Evolutionary conservation across 2,888 invertebrate genomes (phyloP).

Genomic region (Dorcus parallelipipedus): DNA sequence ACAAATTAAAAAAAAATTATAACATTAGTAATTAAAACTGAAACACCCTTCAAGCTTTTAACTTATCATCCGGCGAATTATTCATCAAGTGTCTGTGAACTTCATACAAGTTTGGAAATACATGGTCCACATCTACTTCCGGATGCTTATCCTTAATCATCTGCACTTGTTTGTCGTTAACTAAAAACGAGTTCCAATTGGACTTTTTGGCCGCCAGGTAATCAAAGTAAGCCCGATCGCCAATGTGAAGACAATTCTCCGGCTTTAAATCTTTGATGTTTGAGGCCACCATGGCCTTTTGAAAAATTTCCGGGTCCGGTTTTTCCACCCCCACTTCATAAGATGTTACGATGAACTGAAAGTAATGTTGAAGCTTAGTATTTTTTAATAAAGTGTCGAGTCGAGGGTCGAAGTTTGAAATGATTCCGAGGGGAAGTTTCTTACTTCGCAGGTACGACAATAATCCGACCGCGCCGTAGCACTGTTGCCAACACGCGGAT

Average conservation of each 20-base stretch:
- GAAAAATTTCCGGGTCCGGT: slow-evolving; percentile 71
- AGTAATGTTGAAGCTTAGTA: slow-evolving; percentile 64
- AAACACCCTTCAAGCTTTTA: too few species aligned
- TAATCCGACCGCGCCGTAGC: slow-evolving; percentile 63
- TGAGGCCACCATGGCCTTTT: slow-evolving; percentile 56
- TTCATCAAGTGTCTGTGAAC: slow-evolving; percentile 40
- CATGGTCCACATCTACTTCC: slow-evolving; percentile 42
- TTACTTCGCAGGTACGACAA: slow-evolving; percentile 56
- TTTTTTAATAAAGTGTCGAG: slow-evolving; percentile 65
- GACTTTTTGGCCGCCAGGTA: slow-evolving; percentile 71
- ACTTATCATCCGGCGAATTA: too few species aligned
- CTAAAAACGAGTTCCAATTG: slow-evolving; percentile 70
- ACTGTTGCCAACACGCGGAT: slow-evolving; percentile 68
- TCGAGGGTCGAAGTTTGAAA: slow-evolving; percentile 88
- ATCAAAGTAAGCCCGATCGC: slow-evolving; percentile 73
- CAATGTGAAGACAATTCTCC: slow-evolving; percentile 74
- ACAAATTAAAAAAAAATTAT: too few species aligned
- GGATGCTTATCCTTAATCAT: slow-evolving; percentile 47
- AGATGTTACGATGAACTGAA: slow-evolving; percentile 78
- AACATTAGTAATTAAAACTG: too few species aligned
- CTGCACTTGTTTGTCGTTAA: slow-evolving; percentile 45
- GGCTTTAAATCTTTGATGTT: slow-evolving; percentile 50
- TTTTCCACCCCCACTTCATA: slow-evolving; percentile 72
- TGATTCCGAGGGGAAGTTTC: slow-evolving; percentile 63
- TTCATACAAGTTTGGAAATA: slow-evolving; percentile 53